Percentiles rank a stretch among this genome's conserved stretches.
Conservation (phyloP, 2,113 vertebrate genomes). For the Gymnocephalus cernua region DNA sequence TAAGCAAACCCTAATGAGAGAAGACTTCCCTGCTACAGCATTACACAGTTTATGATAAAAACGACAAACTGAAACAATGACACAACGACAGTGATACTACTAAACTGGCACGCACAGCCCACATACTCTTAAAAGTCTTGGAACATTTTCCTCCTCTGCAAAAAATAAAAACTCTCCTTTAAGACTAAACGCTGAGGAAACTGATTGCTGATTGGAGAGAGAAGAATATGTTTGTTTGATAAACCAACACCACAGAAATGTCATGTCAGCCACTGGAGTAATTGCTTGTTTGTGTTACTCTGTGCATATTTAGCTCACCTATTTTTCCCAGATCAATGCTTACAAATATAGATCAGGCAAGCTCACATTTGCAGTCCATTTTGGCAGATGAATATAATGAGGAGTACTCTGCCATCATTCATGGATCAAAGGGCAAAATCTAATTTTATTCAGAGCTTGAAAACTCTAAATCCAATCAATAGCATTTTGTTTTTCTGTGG, state of each 20-base stretch:
- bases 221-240: slow-evolving; percentile 40
- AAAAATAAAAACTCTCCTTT: slow-evolving; percentile 1
- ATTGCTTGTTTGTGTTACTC: slow-evolving; percentile 68
- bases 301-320: slow-evolving; percentile 55
- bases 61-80: slow-evolving; percentile 14
- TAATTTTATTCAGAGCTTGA: slow-evolving; percentile 48
- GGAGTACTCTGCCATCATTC: slow-evolving; percentile 49
- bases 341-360: slow-evolving; percentile 69
- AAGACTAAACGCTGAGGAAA: slow-evolving; percentile 17
- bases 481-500: slow-evolving; percentile 16
- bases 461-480: slow-evolving; percentile 34
- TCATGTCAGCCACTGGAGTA: slow-evolving; percentile 63
- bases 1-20: slow-evolving; percentile 41
- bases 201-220: slow-evolving; percentile 42
- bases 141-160: neutral
- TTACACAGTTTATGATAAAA: slow-evolving; percentile 29
- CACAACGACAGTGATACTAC: neutral
- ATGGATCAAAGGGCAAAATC: slow-evolving; percentile 54
- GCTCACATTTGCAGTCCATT: slow-evolving; percentile 31
- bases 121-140: slow-evolving; percentile 15
- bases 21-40: slow-evolving; percentile 23
- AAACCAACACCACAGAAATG: slow-evolving; percentile 61
- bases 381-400: slow-evolving; percentile 67
- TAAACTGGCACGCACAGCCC: neutral
- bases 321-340: slow-evolving; percentile 60